A percentile compares a stretch with the other conserved stretches of the same genome.
phyloP scores from a whole-genome alignment of 2,113 vertebrate genomes.

The Menidia beryllina region DNA sequence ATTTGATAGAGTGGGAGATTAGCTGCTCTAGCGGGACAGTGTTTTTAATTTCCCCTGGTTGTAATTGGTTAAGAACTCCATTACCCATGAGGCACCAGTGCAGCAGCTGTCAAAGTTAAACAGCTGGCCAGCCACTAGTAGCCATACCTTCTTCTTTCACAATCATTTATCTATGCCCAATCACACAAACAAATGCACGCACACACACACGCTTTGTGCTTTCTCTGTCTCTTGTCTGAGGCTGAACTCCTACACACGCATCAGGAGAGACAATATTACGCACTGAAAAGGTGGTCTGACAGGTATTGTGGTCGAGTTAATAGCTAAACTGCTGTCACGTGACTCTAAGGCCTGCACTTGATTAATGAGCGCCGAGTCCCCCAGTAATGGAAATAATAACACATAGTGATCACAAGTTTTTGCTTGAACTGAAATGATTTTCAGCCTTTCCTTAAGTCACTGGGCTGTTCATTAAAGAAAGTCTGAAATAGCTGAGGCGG shows the following conservation, averaged over 20 bases:
- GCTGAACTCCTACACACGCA: constrained; percentile 23
- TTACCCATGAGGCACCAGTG: constrained; percentile 76
- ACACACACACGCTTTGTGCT: neutral
- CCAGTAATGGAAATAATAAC: constrained; percentile 43
- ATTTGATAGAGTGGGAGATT: constrained; percentile 64
- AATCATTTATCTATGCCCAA: constrained; percentile 70
- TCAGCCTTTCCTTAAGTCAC: constrained; percentile 7
- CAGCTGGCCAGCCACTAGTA: constrained; percentile 73
- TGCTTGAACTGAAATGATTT: constrained; percentile 8
- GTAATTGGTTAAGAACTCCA: constrained; percentile 79
- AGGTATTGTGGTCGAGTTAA: constrained; percentile 65
- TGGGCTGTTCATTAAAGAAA: constrained; percentile 2
- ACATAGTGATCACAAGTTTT: constrained; percentile 31
- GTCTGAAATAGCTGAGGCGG: neutral
- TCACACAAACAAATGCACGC: constrained; percentile 10
- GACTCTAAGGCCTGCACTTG: constrained; percentile 34
- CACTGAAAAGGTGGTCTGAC: constrained; percentile 58
- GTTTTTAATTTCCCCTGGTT: constrained; percentile 79
- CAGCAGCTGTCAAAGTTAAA: constrained; percentile 73
- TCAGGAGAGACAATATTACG: constrained; percentile 61
- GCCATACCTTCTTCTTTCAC: constrained; percentile 47
- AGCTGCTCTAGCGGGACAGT: constrained; percentile 67
- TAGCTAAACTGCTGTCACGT: constrained; percentile 67
- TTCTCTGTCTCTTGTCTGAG: neutral
- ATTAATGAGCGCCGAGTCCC: constrained; percentile 62